Percentiles rank a stretch among this genome's conserved stretches.
phyloP scores from a whole-genome alignment of 2,113 vertebrate genomes.

The Oryctolagus cuniculus region mOryCun1.1 NC_091432.1:164433001-164433500 shows the following conservation, averaged over 20 bases:
- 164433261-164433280: not conserved
- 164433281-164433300: not conserved
- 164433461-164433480: not conserved
- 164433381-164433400: not conserved
- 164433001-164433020: not conserved
- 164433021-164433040: not conserved
- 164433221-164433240: not conserved
- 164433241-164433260: not conserved
- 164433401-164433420: not conserved
- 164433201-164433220: not conserved
- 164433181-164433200: constrained; percentile 9
- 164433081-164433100: not conserved
- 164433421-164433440: not conserved
- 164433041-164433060: not conserved
- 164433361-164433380: not conserved
- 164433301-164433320: not conserved
- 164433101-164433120: not conserved
- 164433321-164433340: not conserved
- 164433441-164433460: not conserved
- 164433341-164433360: not conserved
- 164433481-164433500: not conserved
- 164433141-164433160: constrained; percentile 38
- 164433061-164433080: not conserved
- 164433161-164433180: not conserved
- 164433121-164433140: not conserved